Evolutionary conservation across 2,797 vertebrate species (phyloP).

Genomic region (Mormyrus hasselquistii): DNA sequence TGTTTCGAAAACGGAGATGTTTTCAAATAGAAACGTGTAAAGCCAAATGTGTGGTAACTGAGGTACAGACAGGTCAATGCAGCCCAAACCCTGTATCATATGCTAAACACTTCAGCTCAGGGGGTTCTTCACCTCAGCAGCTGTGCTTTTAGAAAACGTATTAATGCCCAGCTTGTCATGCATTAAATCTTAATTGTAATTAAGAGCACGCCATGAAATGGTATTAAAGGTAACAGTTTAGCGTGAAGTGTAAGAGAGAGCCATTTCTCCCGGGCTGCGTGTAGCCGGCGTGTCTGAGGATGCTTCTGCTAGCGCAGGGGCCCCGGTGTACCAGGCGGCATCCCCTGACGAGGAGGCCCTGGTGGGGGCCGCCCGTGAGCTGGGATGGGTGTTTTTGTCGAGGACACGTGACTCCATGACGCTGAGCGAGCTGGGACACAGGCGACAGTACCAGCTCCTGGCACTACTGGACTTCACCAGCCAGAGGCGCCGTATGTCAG

Average conservation of each 20-base stretch:
- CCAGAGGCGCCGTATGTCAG: constrained; percentile 85
- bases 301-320: constrained; percentile 49
- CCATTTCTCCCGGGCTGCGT: not conserved
- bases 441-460: constrained; percentile 70
- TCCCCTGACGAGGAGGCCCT: constrained; percentile 88
- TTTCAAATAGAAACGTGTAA: not conserved
- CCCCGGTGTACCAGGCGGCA: constrained; percentile 80
- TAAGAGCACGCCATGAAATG: not conserved
- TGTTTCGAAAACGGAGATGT: not conserved
- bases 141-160: not conserved
- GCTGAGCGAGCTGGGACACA: constrained; percentile 72
- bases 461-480: constrained; percentile 90
- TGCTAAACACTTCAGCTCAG: not conserved
- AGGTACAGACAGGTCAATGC: not conserved
- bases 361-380: constrained; percentile 73
- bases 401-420: constrained; percentile 77
- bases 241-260: not conserved
- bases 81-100: not conserved
- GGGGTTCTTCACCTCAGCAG: not conserved
- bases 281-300: not conserved
- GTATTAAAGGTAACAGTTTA: not conserved
- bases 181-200: not conserved
- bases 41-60: not conserved
- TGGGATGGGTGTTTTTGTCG: constrained; percentile 80
- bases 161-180: not conserved